Base-by-base conservation (phyloP, 2,113 vertebrate genomes). In the Solea solea region DNA sequence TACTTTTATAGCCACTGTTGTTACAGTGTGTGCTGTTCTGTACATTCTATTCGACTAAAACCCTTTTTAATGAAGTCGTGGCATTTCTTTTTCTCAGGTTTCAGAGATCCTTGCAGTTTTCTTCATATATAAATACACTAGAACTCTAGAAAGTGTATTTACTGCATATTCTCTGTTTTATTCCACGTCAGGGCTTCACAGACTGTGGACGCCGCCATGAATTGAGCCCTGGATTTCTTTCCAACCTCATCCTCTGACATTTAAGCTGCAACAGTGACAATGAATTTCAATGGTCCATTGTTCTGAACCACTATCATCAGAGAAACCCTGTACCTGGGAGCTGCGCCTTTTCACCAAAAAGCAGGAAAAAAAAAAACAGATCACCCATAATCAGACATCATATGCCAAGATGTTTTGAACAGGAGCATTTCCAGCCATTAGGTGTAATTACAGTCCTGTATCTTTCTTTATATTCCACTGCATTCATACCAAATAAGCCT, bases 211-310 rank as follows among this genome's bases (percentile, higher is more conserved):
- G 44, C 45, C 63, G 39, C 63, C 78, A 63, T 59, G 74, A 80
- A 85, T 48, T 44, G 66, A 82, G 75, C 41, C 81, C 45, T 78
- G 73, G 72, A 74, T 83, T 76, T 89, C 65, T 82, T 68, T 52
- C 76, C 79, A 75, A 60, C 70, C 63, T 62, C 48, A 77, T 85
- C 74, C 75, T 58, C 73, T 86, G 85, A 90, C 81, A 86, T 89
- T 90, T 90, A 91, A 84, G 83, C 65, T 64, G 64, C 53, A 64
- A 82, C 53, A 83, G 80, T 76, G 81, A 91, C 88, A 90, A 91
- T 86, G 86, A 86, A 80, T 90, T 93, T 93, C 90, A 89, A 90
- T 91, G 87, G 86, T 71, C 83, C 75, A 90, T 93, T 94, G 91
- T 94, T 92, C 92, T 85, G 89, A 81, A 64, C 60, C 87, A 84